Evolutionary conservation across 1,140 invertebrate species (phyloP).

Genomic region (Tachypleus tridentatus): DNA sequence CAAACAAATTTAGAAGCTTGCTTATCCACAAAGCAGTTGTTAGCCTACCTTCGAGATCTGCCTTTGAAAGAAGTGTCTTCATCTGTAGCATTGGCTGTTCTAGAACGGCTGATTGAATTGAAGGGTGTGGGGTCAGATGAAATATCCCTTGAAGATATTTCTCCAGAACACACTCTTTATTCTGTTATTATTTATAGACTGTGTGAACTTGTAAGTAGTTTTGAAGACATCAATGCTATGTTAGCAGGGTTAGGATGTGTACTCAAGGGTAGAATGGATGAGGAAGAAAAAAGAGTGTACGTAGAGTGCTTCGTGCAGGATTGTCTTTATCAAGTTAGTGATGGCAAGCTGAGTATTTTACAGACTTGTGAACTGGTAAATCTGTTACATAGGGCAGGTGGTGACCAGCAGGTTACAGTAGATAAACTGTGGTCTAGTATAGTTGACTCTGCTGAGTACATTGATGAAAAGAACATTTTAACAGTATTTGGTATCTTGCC

Average conservation of each 20-base stretch:
- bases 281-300: conserved; percentile 36
- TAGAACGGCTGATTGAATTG: conserved; percentile 37
- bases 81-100: conserved; percentile 25
- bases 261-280: no score
- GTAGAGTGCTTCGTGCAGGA: conserved; percentile 47
- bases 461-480: conserved; percentile 41
- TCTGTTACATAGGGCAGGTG: conserved; percentile 29
- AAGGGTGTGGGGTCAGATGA: conserved; percentile 34
- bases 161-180: background rate
- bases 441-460: conserved; percentile 27
- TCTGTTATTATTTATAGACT: conserved; percentile 27
- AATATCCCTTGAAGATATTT: conserved; percentile 25
- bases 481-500: conserved; percentile 44
- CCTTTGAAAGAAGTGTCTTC: background rate
- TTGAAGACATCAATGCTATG: conserved; percentile 25
- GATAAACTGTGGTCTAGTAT: conserved; percentile 59
- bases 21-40: background rate
- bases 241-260: conserved; percentile 37
- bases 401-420: conserved; percentile 32
- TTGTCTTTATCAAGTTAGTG: conserved; percentile 44
- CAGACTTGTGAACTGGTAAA: conserved; percentile 47
- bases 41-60: background rate
- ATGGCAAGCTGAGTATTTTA: conserved; percentile 45
- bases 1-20: background rate
- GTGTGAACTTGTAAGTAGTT: conserved; percentile 23